Evolutionary conservation across 2,113 vertebrate genomes (phyloP).

Genomic region (Scatophagus argus): DNA sequence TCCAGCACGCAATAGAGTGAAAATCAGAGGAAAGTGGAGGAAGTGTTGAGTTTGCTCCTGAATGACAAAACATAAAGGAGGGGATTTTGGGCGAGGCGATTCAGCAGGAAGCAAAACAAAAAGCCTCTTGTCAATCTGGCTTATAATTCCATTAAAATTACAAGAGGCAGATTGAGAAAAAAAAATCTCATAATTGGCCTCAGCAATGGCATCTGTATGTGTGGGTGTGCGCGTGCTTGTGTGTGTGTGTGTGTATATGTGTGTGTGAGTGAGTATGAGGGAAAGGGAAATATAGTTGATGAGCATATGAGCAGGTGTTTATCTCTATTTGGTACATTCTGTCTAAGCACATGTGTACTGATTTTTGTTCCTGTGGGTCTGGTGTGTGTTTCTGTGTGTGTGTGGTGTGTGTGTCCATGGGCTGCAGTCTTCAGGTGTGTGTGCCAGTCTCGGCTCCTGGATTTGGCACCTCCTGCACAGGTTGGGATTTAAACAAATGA

Average conservation of each 20-base stretch:
- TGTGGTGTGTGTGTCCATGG: neutral
- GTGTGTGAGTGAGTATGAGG: too few relatives aligned
- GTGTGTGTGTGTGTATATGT: neutral
- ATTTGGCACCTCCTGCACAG: slow-evolving; percentile 38
- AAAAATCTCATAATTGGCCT: slow-evolving; percentile 59
- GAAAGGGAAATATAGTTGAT: neutral
- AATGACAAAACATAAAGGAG: slow-evolving; percentile 66
- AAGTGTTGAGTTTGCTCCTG: slow-evolving; percentile 44
- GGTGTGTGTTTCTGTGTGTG: neutral
- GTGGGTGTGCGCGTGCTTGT: neutral
- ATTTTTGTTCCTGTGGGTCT: neutral
- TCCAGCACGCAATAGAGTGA: slow-evolving; percentile 34
- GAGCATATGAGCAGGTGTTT: slow-evolving; percentile 11
- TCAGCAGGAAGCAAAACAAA: slow-evolving; percentile 69
- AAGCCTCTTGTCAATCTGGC: slow-evolving; percentile 76
- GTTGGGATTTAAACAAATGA: slow-evolving; percentile 64
- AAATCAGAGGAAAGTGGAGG: slow-evolving; percentile 57
- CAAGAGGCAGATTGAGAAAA: slow-evolving; percentile 56
- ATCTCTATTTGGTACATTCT: slow-evolving; percentile 4
- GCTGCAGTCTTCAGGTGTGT: neutral
- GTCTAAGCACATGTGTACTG: neutral
- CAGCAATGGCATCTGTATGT: slow-evolving; percentile 10
- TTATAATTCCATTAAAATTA: slow-evolving; percentile 74
- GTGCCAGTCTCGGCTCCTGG: slow-evolving; percentile 24
- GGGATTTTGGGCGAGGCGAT: slow-evolving; percentile 65